These are phyloP conservation scores for Ectobius pallidus DNA, from an alignment of 2,888 invertebrate species.

Conservation along the genomic window DNA sequence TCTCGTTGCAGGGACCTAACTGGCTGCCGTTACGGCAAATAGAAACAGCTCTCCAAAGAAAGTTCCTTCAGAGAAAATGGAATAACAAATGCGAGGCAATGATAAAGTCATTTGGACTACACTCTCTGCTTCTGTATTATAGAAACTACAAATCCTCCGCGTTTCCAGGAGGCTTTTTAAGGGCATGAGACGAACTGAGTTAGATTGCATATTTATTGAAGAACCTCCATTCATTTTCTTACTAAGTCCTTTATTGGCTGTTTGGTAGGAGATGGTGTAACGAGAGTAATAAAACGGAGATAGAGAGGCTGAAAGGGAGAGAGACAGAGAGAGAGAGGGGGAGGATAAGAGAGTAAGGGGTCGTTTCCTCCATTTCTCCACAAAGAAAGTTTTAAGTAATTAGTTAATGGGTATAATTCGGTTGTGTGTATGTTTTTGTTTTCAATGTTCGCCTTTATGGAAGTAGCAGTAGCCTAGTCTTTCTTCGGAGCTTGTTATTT, in stretches of 20 bases:
- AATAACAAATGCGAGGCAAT: not conserved
- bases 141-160: not conserved
- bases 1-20: too few species aligned
- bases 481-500: not conserved
- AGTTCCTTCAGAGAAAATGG: not conserved
- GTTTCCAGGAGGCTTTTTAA: not conserved
- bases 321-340: not conserved
- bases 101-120: constrained; percentile 10
- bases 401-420: constrained; percentile 27
- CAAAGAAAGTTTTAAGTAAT: constrained; percentile 7
- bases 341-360: not conserved
- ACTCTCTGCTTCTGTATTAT: not conserved
- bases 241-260: not conserved
- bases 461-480: too few species aligned
- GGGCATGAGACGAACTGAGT: not conserved
- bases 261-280: too few species aligned
- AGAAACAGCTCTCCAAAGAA: not conserved
- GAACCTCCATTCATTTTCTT: not conserved
- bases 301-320: too few species aligned
- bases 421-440: constrained; percentile 24
- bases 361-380: not conserved
- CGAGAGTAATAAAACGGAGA: too few species aligned
- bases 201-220: constrained; percentile 13
- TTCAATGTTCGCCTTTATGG: constrained; percentile 12
- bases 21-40: not conserved